Conservation (phyloP, 2,888 invertebrate species). For the Drosophila siamana region DNA sequence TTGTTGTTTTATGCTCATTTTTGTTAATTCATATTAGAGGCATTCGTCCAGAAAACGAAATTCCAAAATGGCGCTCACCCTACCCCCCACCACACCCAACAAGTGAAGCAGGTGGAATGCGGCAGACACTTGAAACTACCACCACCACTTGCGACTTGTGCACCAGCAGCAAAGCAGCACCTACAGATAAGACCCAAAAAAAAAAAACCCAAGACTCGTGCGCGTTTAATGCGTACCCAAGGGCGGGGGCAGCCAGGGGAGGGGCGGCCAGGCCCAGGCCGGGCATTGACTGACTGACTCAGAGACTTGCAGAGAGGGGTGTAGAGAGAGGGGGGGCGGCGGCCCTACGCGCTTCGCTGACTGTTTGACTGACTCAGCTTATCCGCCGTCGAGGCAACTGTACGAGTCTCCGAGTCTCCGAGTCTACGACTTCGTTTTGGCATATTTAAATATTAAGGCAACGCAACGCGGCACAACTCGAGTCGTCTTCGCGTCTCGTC, state of each 20-base stretch:
- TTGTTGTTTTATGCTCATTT: conserved; percentile 42
- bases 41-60: conserved; percentile 80
- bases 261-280: conserved; percentile 1
- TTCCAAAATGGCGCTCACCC: conserved; percentile 67
- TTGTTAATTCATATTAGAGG: conserved; percentile 77
- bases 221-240: conserved; percentile 48
- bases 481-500: neutral
- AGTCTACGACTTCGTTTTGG: conserved; percentile 34
- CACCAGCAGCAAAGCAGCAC: conserved; percentile 32
- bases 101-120: conserved; percentile 66
- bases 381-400: conserved; percentile 62
- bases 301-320: neutral
- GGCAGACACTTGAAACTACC: conserved; percentile 45
- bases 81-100: neutral
- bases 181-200: conserved; percentile 55
- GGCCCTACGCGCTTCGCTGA: conserved; percentile 62
- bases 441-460: conserved; percentile 58
- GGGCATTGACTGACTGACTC: neutral
- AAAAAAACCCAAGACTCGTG: conserved; percentile 58
- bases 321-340: neutral
- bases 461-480: conserved; percentile 25
- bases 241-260: neutral
- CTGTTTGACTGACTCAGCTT: conserved; percentile 59
- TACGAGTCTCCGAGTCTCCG: conserved; percentile 45
- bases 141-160: conserved; percentile 8